These are phyloP conservation scores for Leguminivora glycinivorella DNA, from an alignment of 1,140 invertebrate species.

Conservation along the genomic window DNA sequence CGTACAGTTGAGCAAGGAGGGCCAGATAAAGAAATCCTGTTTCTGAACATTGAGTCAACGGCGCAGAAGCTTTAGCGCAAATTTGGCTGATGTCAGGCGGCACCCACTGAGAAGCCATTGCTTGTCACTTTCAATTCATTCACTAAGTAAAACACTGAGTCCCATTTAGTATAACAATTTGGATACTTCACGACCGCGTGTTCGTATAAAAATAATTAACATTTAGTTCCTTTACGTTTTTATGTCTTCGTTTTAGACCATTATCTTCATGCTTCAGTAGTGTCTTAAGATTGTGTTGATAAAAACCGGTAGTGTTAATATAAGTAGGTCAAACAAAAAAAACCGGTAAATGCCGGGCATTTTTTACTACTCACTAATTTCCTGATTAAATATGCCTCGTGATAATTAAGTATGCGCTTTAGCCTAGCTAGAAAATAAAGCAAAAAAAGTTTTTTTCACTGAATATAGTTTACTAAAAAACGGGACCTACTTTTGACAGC, in stretches of 20 bases:
- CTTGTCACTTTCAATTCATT: constrained; percentile 38
- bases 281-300: background rate
- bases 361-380: too few species aligned
- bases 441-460: too few species aligned
- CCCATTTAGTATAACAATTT: background rate
- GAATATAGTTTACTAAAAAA: too few species aligned
- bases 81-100: constrained; percentile 78
- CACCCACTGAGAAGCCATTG: constrained; percentile 69
- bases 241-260: background rate
- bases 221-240: background rate
- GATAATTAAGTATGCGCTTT: too few species aligned
- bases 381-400: too few species aligned
- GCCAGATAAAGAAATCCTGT: constrained; percentile 80
- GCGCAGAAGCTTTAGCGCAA: constrained; percentile 74
- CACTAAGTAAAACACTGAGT: background rate
- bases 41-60: constrained; percentile 80
- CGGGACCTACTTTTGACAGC: too few species aligned
- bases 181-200: too few species aligned
- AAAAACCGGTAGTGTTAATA: background rate
- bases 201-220: background rate
- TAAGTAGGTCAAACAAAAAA: background rate
- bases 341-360: too few species aligned
- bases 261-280: background rate
- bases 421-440: too few species aligned
- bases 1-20: constrained; percentile 79